phyloP scores from a whole-genome alignment of 2,888 invertebrate genomes.

The Morpho deidamia region DNA sequence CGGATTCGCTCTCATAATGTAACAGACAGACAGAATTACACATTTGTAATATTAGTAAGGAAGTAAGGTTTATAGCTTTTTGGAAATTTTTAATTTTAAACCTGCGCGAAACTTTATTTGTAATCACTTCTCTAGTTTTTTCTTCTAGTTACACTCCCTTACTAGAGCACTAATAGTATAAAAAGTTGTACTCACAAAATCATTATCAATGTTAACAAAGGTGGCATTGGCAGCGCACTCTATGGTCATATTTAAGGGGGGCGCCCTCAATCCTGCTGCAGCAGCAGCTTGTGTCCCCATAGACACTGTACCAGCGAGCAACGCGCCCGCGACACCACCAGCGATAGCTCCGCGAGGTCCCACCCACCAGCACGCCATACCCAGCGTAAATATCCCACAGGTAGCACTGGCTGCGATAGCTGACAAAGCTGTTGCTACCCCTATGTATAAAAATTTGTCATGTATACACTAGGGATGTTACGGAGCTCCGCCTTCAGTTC shows the following conservation, averaged over 20 bases:
- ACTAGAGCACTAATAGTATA: too few relatives aligned
- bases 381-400: constrained; percentile 89
- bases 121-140: too few relatives aligned
- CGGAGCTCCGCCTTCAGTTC: too few relatives aligned
- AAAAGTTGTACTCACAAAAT: constrained; percentile 6
- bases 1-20: too few relatives aligned
- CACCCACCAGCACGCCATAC: constrained; percentile 90
- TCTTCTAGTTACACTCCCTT: too few relatives aligned
- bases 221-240: constrained; percentile 48
- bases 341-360: constrained; percentile 82
- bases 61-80: too few relatives aligned
- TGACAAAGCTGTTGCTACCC: constrained; percentile 86
- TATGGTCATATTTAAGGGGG: constrained; percentile 44
- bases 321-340: constrained; percentile 80
- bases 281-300: constrained; percentile 83
- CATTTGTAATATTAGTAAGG: too few relatives aligned
- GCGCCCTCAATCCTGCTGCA: constrained; percentile 77
- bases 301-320: constrained; percentile 79
- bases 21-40: too few relatives aligned
- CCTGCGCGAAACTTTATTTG: too few relatives aligned
- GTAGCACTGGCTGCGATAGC: constrained; percentile 91
- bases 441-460: constrained; percentile 29
- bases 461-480: too few relatives aligned
- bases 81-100: too few relatives aligned
- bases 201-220: constrained; percentile 31